These are phyloP conservation scores for Atta colombica DNA, from an alignment of 1,140 invertebrate genomes.

Conservation along the genomic window DNA sequence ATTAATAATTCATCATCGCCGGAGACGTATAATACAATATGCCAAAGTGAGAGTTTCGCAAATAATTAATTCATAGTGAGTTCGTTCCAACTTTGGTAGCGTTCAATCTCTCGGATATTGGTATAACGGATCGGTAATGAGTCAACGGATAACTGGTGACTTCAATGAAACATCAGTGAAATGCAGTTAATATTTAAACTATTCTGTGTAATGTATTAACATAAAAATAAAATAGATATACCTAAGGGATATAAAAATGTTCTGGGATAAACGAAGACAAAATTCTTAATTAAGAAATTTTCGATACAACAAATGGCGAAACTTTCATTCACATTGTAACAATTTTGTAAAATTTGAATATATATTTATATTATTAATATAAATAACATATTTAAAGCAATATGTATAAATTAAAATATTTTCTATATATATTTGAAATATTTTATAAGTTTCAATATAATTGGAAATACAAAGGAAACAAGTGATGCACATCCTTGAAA, in stretches of 20 bases:
- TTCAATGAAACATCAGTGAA: neutral
- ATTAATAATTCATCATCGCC: conserved; percentile 71
- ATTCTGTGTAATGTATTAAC: neutral
- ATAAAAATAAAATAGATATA: neutral
- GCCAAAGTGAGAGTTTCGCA: conserved; percentile 32
- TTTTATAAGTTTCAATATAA: neutral
- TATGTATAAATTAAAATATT: neutral
- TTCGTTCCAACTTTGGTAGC: conserved; percentile 5
- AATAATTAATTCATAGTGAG: conserved; percentile 46
- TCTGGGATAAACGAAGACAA: too few relatives aligned
- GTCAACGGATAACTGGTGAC: neutral
- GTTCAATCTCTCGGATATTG: conserved; percentile 21
- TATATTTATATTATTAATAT: neutral
- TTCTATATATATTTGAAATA: neutral
- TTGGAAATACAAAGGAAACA: too few relatives aligned
- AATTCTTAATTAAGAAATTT: too few relatives aligned
- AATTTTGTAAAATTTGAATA: neutral
- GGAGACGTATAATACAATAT: conserved; percentile 44
- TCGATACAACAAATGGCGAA: neutral
- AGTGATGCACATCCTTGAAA: neutral
- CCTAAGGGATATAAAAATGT: neutral
- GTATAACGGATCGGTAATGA: neutral
- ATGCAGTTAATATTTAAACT: neutral
- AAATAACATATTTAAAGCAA: neutral
- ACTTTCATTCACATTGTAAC: too few relatives aligned